phyloP scores from a whole-genome alignment of 2,888 invertebrate species.

The Watsonalla cultraria region DNA sequence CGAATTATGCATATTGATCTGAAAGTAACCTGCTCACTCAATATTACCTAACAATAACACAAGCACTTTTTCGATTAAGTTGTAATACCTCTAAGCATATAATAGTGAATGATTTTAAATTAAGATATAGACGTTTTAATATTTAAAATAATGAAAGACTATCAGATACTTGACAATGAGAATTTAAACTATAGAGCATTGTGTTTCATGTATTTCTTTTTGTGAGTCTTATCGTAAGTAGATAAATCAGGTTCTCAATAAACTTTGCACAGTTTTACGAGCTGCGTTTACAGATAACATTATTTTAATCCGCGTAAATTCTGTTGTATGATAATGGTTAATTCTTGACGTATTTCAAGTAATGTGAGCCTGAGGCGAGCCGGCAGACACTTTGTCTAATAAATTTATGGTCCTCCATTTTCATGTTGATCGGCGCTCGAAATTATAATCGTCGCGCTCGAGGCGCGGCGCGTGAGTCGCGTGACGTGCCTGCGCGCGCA shows the following conservation, averaged over 20 bases:
- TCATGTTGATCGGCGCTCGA: constrained; percentile 76
- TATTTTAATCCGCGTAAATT: constrained; percentile 56
- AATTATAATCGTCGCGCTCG: constrained; percentile 74
- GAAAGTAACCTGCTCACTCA: constrained; percentile 14
- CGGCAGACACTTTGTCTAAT: constrained; percentile 77
- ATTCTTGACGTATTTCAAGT: constrained; percentile 77
- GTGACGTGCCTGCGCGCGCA: constrained; percentile 33
- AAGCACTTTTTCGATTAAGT: constrained; percentile 5
- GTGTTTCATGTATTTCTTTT: too few relatives aligned
- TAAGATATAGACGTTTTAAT: too few relatives aligned
- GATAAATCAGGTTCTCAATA: constrained; percentile 27
- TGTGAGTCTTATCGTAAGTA: too few relatives aligned
- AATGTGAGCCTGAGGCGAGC: constrained; percentile 68
- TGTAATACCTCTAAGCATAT: constrained; percentile 43
- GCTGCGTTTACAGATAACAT: constrained; percentile 35
- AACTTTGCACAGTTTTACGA: constrained; percentile 42
- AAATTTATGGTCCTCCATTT: constrained; percentile 77
- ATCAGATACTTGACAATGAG: too few relatives aligned
- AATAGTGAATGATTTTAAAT: too few relatives aligned
- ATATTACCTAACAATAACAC: constrained; percentile 5
- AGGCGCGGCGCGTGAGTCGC: constrained; percentile 58
- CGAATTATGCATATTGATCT: constrained; percentile 53
- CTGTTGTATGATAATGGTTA: constrained; percentile 72
- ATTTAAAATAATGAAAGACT: too few relatives aligned
- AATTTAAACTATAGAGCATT: too few relatives aligned